Conservation (phyloP, 2,113 vertebrate genomes). For the Chaetodon auriga region DNA sequence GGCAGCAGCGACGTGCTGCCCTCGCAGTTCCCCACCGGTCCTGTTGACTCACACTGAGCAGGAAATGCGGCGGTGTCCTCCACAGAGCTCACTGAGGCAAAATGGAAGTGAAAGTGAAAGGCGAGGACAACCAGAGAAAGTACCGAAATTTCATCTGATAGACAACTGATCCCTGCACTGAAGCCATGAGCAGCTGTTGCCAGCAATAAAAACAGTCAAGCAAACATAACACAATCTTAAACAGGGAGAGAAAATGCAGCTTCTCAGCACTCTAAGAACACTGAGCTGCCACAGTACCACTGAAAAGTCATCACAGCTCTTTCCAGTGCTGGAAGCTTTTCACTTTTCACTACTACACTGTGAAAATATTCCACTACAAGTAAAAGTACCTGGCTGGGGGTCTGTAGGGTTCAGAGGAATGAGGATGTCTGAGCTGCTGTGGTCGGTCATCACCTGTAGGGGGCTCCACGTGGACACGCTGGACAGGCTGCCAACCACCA, state of each 20-base stretch:
- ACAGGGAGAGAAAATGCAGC: background rate
- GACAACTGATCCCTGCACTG: background rate
- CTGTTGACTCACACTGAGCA: constrained; percentile 74
- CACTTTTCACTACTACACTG: too few relatives aligned
- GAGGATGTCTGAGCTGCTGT: constrained; percentile 87
- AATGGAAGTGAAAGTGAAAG: constrained; percentile 63
- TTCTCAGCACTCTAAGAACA: too few relatives aligned
- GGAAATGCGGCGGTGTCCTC: constrained; percentile 86
- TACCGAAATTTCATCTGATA: constrained; percentile 1
- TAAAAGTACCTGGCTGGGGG: constrained; percentile 86
- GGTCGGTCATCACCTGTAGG: constrained; percentile 87
- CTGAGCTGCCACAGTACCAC: background rate
- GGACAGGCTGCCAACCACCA: constrained; percentile 85
- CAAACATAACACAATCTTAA: background rate
- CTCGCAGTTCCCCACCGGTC: constrained; percentile 74
- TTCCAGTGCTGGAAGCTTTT: too few relatives aligned
- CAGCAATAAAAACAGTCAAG: constrained; percentile 8
- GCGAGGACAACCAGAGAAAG: constrained; percentile 25
- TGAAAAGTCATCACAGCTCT: background rate
- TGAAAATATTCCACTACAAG: too few relatives aligned
- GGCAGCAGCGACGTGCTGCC: constrained; percentile 80
- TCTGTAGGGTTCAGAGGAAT: constrained; percentile 89
- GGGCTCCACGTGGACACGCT: constrained; percentile 91
- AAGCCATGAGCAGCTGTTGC: background rate
- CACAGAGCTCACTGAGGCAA: constrained; percentile 78